Evolutionary conservation across 2,797 vertebrate species (phyloP), one percentile per base, ranked within the genome.

Genomic region (Chaunax sp.): DNA sequence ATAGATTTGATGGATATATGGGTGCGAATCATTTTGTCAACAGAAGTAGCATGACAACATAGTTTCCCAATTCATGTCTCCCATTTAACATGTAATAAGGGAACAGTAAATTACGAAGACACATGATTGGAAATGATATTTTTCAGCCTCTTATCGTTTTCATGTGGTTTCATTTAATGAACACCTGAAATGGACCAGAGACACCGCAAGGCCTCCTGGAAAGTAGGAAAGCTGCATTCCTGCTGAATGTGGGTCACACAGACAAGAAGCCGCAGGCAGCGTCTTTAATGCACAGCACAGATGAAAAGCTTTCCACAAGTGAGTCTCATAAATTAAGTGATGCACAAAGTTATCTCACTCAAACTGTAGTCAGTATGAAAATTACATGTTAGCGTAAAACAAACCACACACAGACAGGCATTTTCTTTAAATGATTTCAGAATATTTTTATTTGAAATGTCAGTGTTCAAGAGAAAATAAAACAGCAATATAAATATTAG

Each of bases 401-500:
- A 87, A 80, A 84, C 0, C 40, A 33, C 55, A 65, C n/a, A 35
- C 45, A 59, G 44, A 64, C 52, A 23, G 20, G 11, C 33, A 43
- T 63, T 18, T 65, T 67, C 66, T 67, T 30, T 59, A 71, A 75
- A 89, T 73, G 66, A 77, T 78, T 93, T 97, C 93, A 96, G 93
- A 96, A 96, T 95, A 45, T 95, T 98, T 98, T 98, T 97, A 97
- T 97, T 95, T 95, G 92, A 94, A 95, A 94, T 97, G 92, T 95
- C 96, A 96, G 95, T 95, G 93, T 95, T 92, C 89, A 94, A 94
- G 93, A 94, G 96, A 95, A 89, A 95, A 93, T 92, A 96, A 96
- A 96, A 96, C 95, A 96, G 96, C 96, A 96, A 98, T 98, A 99
- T 98, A 99, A 99, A 99, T 99, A 98, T 98, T 97, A 97, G 97